These are phyloP conservation scores for Himalopsyche phryganea DNA, from an alignment of 1,140 invertebrate species.

Conservation along the genomic window DNA sequence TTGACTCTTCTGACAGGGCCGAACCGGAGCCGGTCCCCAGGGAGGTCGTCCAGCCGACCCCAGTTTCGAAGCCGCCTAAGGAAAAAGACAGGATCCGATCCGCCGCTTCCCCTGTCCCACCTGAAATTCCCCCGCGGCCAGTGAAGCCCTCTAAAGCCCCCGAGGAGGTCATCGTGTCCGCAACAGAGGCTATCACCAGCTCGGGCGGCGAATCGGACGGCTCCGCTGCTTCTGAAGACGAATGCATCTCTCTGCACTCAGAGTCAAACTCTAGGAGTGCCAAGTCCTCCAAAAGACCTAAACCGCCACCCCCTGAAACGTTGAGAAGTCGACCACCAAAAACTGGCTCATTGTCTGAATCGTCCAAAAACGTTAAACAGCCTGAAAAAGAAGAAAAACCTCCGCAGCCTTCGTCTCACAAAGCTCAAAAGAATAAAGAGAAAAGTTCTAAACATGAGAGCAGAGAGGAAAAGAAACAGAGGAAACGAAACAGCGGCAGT, in stretches of 20 bases:
- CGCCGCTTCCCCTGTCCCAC: conserved; percentile 49
- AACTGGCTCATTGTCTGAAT: conserved; percentile 39
- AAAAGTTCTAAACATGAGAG: conserved; percentile 39
- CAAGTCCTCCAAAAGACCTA: conserved; percentile 1
- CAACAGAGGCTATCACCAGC: conserved; percentile 6
- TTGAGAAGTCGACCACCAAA: conserved; percentile 39
- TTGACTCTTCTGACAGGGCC: conserved; percentile 39
- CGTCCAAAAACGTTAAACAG: conserved; percentile 43
- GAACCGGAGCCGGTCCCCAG: conserved; percentile 36
- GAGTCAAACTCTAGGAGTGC: conserved; percentile 17
- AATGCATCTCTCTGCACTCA: conserved; percentile 17
- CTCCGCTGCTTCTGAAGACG: conserved; percentile 24
- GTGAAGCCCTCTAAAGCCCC: too few species aligned
- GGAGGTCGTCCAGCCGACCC: conserved; percentile 19
- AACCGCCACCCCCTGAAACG: conserved; percentile 7
- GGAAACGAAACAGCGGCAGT: conserved; percentile 54
- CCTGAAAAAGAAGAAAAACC: conserved; percentile 43
- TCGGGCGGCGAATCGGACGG: conserved; percentile 23
- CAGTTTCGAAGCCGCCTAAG: conserved; percentile 21
- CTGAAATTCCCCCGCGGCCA: conserved; percentile 43
- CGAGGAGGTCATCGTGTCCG: too few species aligned
- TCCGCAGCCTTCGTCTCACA: conserved; percentile 35
- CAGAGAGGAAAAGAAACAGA: conserved; percentile 54
- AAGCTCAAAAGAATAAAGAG: conserved; percentile 51
- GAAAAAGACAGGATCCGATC: conserved; percentile 44